Percentiles rank a stretch among this genome's conserved stretches.
Evolutionary conservation across 2,888 invertebrate species (phyloP).

Genomic region (Aphidius colemani): DNA sequence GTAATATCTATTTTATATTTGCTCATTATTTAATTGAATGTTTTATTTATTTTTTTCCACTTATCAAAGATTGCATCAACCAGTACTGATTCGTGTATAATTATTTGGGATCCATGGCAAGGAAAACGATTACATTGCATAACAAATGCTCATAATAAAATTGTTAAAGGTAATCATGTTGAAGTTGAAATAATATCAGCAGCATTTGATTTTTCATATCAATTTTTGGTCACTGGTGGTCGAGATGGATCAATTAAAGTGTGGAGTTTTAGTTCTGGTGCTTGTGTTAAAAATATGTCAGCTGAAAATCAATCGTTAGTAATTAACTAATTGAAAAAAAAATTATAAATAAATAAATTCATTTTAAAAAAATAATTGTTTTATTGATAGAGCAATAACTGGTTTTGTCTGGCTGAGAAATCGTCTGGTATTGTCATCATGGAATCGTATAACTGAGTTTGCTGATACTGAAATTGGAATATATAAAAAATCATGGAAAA

Average conservation of each 20-base stretch:
- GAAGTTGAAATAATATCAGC: constrained; percentile 78
- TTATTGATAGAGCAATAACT: constrained; percentile 60
- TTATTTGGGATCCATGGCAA: constrained; percentile 79
- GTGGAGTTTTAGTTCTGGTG: constrained; percentile 85
- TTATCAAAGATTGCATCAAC: constrained; percentile 69
- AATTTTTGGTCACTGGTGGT: constrained; percentile 78
- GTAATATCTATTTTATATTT: not conserved
- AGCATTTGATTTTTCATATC: constrained; percentile 75
- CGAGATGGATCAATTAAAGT: constrained; percentile 78
- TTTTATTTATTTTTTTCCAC: no score
- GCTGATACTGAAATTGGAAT: constrained; percentile 64
- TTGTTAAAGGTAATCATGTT: constrained; percentile 69
- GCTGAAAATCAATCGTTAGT: constrained; percentile 66
- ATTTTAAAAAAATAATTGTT: not conserved
- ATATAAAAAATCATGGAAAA: constrained; percentile 75
- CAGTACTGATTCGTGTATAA: constrained; percentile 79
- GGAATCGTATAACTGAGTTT: constrained; percentile 78
- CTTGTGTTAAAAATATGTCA: constrained; percentile 71
- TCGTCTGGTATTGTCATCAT: constrained; percentile 65
- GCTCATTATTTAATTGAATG: no score
- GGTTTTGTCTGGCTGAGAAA: constrained; percentile 62
- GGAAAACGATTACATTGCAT: constrained; percentile 73
- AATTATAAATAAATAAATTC: not conserved
- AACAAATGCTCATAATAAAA: constrained; percentile 71
- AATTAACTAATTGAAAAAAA: not conserved